Evolutionary conservation across 2,888 invertebrate genomes (phyloP), one percentile per base, ranked within the genome.

Genomic region (Eudemis profundana): DNA sequence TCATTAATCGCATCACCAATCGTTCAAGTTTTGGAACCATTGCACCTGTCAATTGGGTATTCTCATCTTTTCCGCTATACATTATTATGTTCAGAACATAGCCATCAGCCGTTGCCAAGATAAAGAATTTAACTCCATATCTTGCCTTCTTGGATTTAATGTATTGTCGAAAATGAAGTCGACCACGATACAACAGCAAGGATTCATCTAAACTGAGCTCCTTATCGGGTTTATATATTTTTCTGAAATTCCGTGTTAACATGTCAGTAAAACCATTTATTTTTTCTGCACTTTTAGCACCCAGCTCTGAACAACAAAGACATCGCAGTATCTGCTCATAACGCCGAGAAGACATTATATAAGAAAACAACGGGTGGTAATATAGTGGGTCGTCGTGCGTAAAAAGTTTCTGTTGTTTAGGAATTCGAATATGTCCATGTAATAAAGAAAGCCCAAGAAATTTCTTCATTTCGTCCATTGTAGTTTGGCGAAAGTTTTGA

Each of bases 121-220:
- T 72, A 65, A 74, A 75, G 61, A 75, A 77, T 59, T 77, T 77
- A 50, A 78, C 75, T 19, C 75, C 74, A 61, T 78, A 77, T 14
- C 70, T 69, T 17, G 75, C 72, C 51, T 76, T 76, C 60, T 78
- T 76, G 8, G 64, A 68, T 53, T 74, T 73, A 14, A 76, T 76
- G 42, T 74, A 74, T 60, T 71, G 70, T 5, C 75, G 65, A 70
- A 77, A 77, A 19, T 62, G 53, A 23, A 75, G 61, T 14, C 77
- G 66, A n/a, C 73, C 75, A 54, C 73, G 61, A 59, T 67, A 73
- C 40, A 74, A 65, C 19, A 76, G 36, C 17, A 75, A 51, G 5
- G 75, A 74, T 49, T 76, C 73, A 50, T 74, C 73, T 36, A 77
- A 62, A 50, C 70, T 72, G 7, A 75, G 49, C 49, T 77, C 62